A percentile compares a stretch with the other conserved stretches of the same genome.
Evolutionary conservation across 1,140 invertebrate species (phyloP).

Genomic region (Apocrypta bakeri): DNA sequence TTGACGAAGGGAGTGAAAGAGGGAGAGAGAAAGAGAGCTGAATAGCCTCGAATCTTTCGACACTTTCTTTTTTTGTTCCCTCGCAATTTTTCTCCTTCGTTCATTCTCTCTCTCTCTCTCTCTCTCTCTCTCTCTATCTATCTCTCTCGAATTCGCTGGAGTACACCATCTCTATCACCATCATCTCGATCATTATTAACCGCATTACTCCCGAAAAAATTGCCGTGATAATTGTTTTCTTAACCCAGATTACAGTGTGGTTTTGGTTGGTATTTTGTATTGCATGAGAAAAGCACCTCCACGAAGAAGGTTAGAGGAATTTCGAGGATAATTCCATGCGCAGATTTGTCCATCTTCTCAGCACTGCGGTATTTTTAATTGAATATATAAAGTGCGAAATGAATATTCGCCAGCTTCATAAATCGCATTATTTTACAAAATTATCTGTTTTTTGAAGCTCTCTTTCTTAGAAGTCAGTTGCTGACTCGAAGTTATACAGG

Average conservation of each 20-base stretch:
- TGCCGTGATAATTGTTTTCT: not conserved
- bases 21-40: not conserved
- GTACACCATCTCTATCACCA: conserved; percentile 5
- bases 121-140: too few species aligned
- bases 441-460: not conserved
- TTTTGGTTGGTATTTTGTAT: not conserved
- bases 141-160: too few species aligned
- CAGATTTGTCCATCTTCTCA: too few species aligned
- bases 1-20: conserved; percentile 51
- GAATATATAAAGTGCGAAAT: not conserved
- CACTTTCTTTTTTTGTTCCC: conserved; percentile 30
- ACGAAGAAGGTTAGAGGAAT: too few species aligned
- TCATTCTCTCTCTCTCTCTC: too few species aligned
- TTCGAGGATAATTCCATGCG: not conserved
- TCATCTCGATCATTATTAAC: conserved; percentile 27
- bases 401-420: not conserved
- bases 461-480: conserved; percentile 1
- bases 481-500: not conserved
- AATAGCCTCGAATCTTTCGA: conserved; percentile 43
- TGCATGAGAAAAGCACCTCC: too few species aligned
- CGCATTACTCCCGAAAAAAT: not conserved
- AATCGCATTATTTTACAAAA: not conserved
- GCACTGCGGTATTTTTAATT: too few species aligned
- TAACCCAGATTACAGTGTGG: not conserved
- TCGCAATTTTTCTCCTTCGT: conserved; percentile 44